Evolutionary conservation across 2,888 invertebrate species (phyloP).

Genomic region (Frankliniella fusca): DNA sequence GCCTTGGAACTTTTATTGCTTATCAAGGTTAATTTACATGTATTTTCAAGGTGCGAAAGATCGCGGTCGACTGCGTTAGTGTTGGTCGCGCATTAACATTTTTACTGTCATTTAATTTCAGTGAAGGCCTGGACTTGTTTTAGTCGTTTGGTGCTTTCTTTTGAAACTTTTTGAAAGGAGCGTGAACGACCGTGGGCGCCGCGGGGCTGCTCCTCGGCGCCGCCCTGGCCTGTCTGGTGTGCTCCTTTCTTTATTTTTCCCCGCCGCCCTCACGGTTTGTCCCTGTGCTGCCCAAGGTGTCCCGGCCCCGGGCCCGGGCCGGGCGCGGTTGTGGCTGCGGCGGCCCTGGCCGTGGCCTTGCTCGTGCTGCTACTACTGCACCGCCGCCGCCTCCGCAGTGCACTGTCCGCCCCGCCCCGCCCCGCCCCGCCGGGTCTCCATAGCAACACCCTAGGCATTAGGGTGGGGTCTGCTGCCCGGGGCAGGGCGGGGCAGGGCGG

Average conservation of each 20-base stretch:
- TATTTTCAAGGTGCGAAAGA: neutral
- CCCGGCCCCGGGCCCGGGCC: too few species aligned
- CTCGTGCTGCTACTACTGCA: neutral
- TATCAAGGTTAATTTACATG: neutral
- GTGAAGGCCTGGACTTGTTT: too few species aligned
- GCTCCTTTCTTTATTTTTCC: neutral
- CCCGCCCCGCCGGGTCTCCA: neutral
- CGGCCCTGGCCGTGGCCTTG: neutral
- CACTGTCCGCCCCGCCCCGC: neutral
- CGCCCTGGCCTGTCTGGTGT: neutral
- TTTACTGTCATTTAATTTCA: neutral
- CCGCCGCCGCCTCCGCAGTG: neutral
- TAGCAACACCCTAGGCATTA: conserved; percentile 15
- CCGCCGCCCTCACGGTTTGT: neutral
- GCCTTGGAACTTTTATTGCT: conserved; percentile 23
- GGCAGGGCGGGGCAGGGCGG: neutral
- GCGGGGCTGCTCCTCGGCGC: neutral
- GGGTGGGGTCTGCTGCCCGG: neutral
- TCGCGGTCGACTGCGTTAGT: neutral
- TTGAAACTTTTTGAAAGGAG: too few species aligned
- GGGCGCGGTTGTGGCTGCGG: too few species aligned
- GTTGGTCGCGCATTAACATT: neutral
- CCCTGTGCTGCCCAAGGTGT: too few species aligned
- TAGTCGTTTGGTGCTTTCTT: too few species aligned
- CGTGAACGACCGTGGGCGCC: too few species aligned